These are phyloP conservation scores for Episyrphus balteatus DNA, from an alignment of 1,140 invertebrate species.

Conservation along the genomic window DNA sequence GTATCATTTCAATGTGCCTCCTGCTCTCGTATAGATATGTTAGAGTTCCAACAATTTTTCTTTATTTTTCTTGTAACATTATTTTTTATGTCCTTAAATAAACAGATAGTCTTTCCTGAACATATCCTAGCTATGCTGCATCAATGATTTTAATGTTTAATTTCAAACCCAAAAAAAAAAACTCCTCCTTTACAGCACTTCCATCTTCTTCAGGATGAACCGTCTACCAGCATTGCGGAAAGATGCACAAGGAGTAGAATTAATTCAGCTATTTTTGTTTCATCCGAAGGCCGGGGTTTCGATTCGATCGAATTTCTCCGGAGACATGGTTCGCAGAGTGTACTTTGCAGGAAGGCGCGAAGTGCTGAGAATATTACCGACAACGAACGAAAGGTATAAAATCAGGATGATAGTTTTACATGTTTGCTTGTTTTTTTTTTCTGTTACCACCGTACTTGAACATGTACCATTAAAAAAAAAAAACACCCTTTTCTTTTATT, in stretches of 20 bases:
- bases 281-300: slow-evolving; percentile 60
- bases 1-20: too few relatives aligned
- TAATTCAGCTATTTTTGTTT: slow-evolving; percentile 64
- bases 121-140: neutral
- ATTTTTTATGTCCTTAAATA: neutral
- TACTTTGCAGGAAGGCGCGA: slow-evolving; percentile 63
- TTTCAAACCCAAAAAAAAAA: neutral
- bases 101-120: too few relatives aligned
- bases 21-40: too few relatives aligned
- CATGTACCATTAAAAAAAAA: neutral
- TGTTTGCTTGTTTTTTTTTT: too few relatives aligned
- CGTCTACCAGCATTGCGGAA: slow-evolving; percentile 33
- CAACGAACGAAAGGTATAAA: slow-evolving; percentile 28
- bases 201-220: slow-evolving; percentile 40
- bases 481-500: neutral
- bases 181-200: slow-evolving; percentile 47
- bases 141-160: neutral
- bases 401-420: neutral
- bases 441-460: too few relatives aligned
- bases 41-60: neutral
- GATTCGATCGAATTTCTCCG: slow-evolving; percentile 63
- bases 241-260: slow-evolving; percentile 55
- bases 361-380: slow-evolving; percentile 54
- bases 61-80: neutral
- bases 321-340: slow-evolving; percentile 63